Conservation (phyloP, 2,113 vertebrate genomes). For the Ictalurus furcatus region DNA sequence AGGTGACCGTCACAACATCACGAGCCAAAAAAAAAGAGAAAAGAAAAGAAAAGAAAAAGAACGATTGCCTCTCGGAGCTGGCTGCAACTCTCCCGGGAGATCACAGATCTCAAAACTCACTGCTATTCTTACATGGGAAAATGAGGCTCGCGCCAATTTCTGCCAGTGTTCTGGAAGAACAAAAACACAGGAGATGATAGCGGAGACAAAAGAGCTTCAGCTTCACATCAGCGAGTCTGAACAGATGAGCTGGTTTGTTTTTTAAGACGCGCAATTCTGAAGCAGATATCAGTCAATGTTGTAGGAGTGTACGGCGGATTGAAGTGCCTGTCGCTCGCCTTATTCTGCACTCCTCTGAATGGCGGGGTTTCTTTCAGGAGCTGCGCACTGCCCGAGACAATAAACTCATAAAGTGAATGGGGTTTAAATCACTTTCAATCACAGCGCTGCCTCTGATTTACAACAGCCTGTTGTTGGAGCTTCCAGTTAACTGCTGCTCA, state of each 20-base stretch:
- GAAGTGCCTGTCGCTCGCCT: conserved; percentile 29
- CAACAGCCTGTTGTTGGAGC: conserved; percentile 56
- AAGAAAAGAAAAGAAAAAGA: conserved; percentile 44
- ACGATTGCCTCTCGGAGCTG: conserved; percentile 48
- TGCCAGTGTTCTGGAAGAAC: conserved; percentile 58
- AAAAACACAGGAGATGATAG: conserved; percentile 55
- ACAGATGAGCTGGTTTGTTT: conserved; percentile 52
- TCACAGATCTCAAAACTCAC: conserved; percentile 51
- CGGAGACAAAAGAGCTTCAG: conserved; percentile 64
- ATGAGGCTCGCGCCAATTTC: conserved; percentile 58
- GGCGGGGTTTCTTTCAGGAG: conserved; percentile 52
- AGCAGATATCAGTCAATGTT: conserved; percentile 55
- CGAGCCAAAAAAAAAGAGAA: conserved; percentile 26
- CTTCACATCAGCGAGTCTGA: conserved; percentile 64
- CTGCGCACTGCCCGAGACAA: conserved; percentile 61
- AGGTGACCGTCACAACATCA: conserved; percentile 57
- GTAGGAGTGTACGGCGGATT: conserved; percentile 24
- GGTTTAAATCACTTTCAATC: conserved; percentile 65
- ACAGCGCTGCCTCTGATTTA: conserved; percentile 55
- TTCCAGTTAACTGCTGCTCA: conserved; percentile 46
- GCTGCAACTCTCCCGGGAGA: conserved; percentile 53
- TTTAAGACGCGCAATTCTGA: conserved; percentile 35
- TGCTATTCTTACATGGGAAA: conserved; percentile 79
- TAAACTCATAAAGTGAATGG: conserved; percentile 67
- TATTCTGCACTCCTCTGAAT: conserved; percentile 47